These are phyloP conservation scores for Aporrectodea caliginosa DNA, from an alignment of 1,140 invertebrate species.

Conservation along the genomic window DNA sequence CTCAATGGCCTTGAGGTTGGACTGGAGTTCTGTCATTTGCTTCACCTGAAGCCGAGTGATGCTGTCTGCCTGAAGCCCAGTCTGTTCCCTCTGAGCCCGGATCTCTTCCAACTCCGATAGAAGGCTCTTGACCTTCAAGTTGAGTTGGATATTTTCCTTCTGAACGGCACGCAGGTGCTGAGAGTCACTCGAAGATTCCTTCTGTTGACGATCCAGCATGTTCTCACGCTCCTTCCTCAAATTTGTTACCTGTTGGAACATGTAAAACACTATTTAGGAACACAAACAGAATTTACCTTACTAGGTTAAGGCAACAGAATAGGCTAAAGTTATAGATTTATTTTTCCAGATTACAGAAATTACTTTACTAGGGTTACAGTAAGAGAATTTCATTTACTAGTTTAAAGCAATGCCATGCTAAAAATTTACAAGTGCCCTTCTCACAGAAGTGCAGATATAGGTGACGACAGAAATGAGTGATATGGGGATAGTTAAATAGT, in stretches of 20 bases:
- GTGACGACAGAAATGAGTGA: too few species aligned
- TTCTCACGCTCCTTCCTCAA: conserved; percentile 50
- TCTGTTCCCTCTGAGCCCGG: conserved; percentile 47
- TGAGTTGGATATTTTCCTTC: conserved; percentile 51
- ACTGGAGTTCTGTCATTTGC: conserved; percentile 45
- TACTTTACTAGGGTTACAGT: too few species aligned
- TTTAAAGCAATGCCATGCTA: too few species aligned
- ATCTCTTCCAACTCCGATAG: conserved; percentile 52
- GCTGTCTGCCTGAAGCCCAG: conserved; percentile 45
- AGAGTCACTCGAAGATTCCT: conserved; percentile 45
- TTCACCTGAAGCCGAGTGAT: conserved; percentile 45
- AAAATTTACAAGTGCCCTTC: too few species aligned
- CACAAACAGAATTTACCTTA: not conserved
- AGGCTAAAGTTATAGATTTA: too few species aligned
- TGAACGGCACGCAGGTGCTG: conserved; percentile 47
- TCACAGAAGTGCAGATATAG: too few species aligned
- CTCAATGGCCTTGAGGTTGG: conserved; percentile 48
- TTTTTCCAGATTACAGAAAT: too few species aligned
- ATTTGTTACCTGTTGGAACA: conserved; percentile 48
- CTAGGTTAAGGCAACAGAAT: too few species aligned
- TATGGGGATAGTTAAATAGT: too few species aligned
- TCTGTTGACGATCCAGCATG: conserved; percentile 43
- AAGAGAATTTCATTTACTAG: too few species aligned
- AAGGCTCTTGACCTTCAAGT: conserved; percentile 45
- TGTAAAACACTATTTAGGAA: conserved; percentile 10